A percentile compares a stretch with the other conserved stretches of the same genome.
Conservation (phyloP, 2,888 invertebrate species). For the Ctena decussata region DNA sequence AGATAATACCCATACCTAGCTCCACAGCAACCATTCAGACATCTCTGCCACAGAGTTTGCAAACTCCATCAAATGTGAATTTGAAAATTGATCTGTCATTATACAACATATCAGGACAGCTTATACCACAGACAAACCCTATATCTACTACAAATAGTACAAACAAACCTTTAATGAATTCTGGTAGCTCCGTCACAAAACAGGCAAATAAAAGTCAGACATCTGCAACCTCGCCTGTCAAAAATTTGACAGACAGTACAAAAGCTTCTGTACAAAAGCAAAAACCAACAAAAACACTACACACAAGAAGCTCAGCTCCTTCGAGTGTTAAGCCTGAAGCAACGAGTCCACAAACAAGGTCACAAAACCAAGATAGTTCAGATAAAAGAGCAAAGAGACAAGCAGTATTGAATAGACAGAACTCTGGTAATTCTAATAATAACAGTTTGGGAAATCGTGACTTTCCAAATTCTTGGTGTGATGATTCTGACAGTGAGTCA, state of each 20-base stretch:
- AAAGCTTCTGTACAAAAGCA: background rate
- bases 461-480: constrained; percentile 44
- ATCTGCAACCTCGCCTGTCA: constrained; percentile 22
- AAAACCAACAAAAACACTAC: background rate
- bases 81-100: constrained; percentile 64
- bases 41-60: background rate
- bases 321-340: background rate
- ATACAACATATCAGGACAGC: constrained; percentile 58
- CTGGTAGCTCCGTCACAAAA: background rate
- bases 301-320: background rate
- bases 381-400: background rate
- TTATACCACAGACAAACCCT: constrained; percentile 16
- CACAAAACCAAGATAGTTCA: background rate
- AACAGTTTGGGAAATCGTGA: constrained; percentile 20
- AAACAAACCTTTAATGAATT: background rate
- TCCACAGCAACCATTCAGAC: constrained; percentile 18
- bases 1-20: background rate
- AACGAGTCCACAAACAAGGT: background rate
- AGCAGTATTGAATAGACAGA: background rate
- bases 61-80: constrained; percentile 48
- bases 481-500: constrained; percentile 54
- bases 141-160: background rate
- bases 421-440: background rate
- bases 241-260: background rate
- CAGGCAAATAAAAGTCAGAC: background rate